Percentiles rank a stretch among this genome's conserved stretches.
Conservation (phyloP, 53 echinoderm and acorn worm species). For the Stichopus horrens region DNA sequence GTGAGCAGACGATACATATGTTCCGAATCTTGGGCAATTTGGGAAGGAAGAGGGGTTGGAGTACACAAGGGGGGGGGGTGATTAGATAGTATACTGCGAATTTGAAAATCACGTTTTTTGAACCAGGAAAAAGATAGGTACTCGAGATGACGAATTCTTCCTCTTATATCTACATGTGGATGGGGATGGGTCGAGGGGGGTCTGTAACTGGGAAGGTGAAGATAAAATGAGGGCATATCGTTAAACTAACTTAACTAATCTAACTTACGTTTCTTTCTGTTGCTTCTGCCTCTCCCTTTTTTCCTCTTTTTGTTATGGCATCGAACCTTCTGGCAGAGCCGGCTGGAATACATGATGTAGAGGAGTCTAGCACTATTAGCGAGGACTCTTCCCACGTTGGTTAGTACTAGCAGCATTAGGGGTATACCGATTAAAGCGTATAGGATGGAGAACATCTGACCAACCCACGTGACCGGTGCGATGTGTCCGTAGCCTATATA, state of each 20-base stretch:
- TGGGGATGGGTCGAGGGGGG: too few relatives aligned
- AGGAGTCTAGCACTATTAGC: slow-evolving; percentile 90
- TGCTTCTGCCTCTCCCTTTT: slow-evolving; percentile 54
- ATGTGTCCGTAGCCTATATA: slow-evolving; percentile 93
- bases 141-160: too few relatives aligned
- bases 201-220: too few relatives aligned
- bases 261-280: slow-evolving; percentile 56
- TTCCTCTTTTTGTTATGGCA: slow-evolving; percentile 42
- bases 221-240: too few relatives aligned
- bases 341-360: slow-evolving; percentile 91
- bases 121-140: too few relatives aligned
- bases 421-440: slow-evolving; percentile 95
- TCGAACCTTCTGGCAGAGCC: slow-evolving; percentile 72
- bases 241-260: not conserved
- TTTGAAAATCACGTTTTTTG: too few relatives aligned
- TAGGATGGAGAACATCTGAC: slow-evolving; percentile 83
- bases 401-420: slow-evolving; percentile 91
- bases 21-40: not conserved
- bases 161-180: too few relatives aligned
- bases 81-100: not conserved
- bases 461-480: slow-evolving; percentile 79
- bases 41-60: not conserved
- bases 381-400: slow-evolving; percentile 96
- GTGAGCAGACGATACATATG: not conserved
- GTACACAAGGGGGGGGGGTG: not conserved